A percentile compares a stretch with the other conserved stretches of the same genome.
Evolutionary conservation across 2,113 vertebrate species (phyloP).

Genomic region (Psittacara wagleri): DNA sequence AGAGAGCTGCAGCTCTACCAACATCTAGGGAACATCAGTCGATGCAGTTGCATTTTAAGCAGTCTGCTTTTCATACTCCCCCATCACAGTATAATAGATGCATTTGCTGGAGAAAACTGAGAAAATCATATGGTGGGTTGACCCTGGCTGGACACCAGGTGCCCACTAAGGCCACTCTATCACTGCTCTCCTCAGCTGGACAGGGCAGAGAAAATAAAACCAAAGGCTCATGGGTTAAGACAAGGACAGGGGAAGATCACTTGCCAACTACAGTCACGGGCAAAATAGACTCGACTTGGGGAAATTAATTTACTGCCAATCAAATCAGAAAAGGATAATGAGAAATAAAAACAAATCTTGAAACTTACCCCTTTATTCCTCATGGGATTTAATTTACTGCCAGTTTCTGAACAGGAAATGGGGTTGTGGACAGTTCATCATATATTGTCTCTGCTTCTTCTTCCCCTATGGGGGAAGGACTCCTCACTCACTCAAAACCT

Average conservation of each 20-base stretch:
- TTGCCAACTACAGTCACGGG: too few relatives aligned
- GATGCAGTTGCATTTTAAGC: background rate
- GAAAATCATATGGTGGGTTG: background rate
- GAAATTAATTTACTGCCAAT: background rate
- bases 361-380: background rate
- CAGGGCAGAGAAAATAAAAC: background rate
- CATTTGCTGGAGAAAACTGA: background rate
- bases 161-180: background rate
- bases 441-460: background rate
- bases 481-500: background rate
- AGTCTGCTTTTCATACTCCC: background rate
- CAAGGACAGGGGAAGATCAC: background rate
- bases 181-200: background rate
- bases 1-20: background rate
- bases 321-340: background rate
- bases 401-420: background rate
- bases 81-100: background rate
- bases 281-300: background rate
- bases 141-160: background rate
- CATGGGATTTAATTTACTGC: background rate
- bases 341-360: background rate
- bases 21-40: background rate
- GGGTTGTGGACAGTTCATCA: background rate
- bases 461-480: background rate
- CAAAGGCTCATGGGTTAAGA: background rate